These are phyloP conservation scores for Cataglyphis altisquamis DNA, from an alignment of 2,888 invertebrate species.

Conservation along the genomic window DNA sequence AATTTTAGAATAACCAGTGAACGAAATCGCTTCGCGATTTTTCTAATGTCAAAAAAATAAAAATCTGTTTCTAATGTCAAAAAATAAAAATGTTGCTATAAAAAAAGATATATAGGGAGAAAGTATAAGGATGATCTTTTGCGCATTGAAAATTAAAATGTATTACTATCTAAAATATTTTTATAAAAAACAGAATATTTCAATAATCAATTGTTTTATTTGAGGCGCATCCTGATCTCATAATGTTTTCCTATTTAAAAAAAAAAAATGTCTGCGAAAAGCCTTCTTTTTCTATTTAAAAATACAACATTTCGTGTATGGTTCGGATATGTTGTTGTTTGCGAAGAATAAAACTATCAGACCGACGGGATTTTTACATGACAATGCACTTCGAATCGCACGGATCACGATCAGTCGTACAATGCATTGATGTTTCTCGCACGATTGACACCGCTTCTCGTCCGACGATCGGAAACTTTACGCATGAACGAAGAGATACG, in stretches of 20 bases:
- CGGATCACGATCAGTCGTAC: conserved; percentile 60
- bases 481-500: conserved; percentile 74
- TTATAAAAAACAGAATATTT: background rate
- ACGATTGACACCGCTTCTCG: conserved; percentile 74
- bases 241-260: background rate
- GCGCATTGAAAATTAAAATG: background rate
- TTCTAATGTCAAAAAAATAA: background rate
- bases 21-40: background rate
- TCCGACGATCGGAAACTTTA: conserved; percentile 76
- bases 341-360: conserved; percentile 41
- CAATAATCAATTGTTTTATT: background rate
- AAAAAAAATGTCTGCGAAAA: background rate
- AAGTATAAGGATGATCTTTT: background rate
- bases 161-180: background rate
- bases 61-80: background rate
- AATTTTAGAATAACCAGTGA: background rate
- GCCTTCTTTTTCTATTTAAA: background rate
- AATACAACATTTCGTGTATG: background rate
- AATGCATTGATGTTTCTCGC: conserved; percentile 74
- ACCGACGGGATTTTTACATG: conserved; percentile 55
- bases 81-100: background rate
- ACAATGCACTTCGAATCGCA: conserved; percentile 63
- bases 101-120: background rate
- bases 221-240: background rate
- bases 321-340: conserved; percentile 26